Evolutionary conservation across 2,888 invertebrate species (phyloP).

Genomic region (Platycheirus albimanus): DNA sequence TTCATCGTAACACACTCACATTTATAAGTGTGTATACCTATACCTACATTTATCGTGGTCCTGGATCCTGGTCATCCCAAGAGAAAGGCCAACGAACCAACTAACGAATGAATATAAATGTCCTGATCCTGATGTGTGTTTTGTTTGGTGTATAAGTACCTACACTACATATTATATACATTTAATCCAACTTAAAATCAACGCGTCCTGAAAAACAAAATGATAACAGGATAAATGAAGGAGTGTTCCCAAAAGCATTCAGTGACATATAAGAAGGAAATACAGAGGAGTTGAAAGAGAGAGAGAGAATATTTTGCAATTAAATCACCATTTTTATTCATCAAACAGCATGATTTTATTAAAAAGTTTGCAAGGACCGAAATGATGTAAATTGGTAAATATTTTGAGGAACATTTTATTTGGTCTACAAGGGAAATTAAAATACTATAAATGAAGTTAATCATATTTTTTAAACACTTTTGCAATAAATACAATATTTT

Average conservation of each 20-base stretch:
- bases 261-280: too few species aligned
- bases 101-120: slow-evolving; percentile 51
- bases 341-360: slow-evolving; percentile 54
- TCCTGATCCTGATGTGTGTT: slow-evolving; percentile 39
- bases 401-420: too few species aligned
- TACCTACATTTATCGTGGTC: slow-evolving; percentile 23
- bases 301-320: slow-evolving; percentile 42
- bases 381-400: slow-evolving; percentile 1
- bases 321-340: slow-evolving; percentile 49
- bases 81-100: slow-evolving; percentile 58
- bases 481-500: too few species aligned
- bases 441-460: too few species aligned
- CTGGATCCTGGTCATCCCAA: slow-evolving; percentile 49
- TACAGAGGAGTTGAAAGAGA: not conserved
- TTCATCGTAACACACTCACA: slow-evolving; percentile 23
- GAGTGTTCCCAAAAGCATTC: slow-evolving; percentile 31
- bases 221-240: slow-evolving; percentile 52
- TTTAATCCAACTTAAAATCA: slow-evolving; percentile 34
- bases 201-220: slow-evolving; percentile 9
- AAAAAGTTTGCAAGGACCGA: slow-evolving; percentile 8
- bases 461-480: too few species aligned
- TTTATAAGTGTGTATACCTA: too few species aligned
- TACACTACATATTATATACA: not conserved
- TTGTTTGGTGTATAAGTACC: not conserved
- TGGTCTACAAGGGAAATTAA: too few species aligned